Evolutionary conservation across 2,113 vertebrate species (phyloP).

Genomic region (Speoplatyrhinus poulsoni): DNA sequence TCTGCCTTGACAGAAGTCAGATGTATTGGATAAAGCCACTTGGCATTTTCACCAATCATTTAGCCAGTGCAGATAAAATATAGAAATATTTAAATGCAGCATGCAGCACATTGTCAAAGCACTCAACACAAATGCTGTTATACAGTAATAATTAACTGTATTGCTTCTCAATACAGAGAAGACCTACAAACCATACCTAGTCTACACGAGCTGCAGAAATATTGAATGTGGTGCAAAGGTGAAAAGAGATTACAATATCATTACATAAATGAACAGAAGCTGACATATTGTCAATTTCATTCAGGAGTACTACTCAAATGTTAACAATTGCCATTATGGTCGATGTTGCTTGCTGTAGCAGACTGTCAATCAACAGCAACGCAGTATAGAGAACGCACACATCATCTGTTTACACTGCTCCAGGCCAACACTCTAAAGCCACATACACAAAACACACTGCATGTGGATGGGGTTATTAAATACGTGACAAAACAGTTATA

Average conservation of each 20-base stretch:
- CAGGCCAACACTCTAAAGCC: background rate
- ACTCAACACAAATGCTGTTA: background rate
- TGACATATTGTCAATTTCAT: conserved; percentile 69
- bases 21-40: conserved; percentile 22
- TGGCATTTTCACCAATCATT: conserved; percentile 48
- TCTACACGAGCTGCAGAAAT: background rate
- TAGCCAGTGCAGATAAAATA: conserved; percentile 14
- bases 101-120: background rate
- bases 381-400: conserved; percentile 51
- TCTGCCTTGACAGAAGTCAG: too few species aligned
- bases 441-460: conserved; percentile 7
- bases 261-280: conserved; percentile 39
- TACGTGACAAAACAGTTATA: background rate
- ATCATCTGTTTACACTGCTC: background rate
- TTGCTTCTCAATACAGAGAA: background rate
- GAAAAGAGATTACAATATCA: conserved; percentile 43
- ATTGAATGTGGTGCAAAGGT: conserved; percentile 28
- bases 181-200: background rate
- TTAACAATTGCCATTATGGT: conserved; percentile 69
- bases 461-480: conserved; percentile 3
- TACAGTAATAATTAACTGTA: conserved; percentile 33
- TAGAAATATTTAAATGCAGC: conserved; percentile 2
- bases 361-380: conserved; percentile 51
- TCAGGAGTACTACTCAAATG: conserved; percentile 64
- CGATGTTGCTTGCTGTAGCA: conserved; percentile 40